These are phyloP conservation scores for Fratercula arctica DNA, from an alignment of 2,797 vertebrate genomes.

Conservation along the genomic window DNA sequence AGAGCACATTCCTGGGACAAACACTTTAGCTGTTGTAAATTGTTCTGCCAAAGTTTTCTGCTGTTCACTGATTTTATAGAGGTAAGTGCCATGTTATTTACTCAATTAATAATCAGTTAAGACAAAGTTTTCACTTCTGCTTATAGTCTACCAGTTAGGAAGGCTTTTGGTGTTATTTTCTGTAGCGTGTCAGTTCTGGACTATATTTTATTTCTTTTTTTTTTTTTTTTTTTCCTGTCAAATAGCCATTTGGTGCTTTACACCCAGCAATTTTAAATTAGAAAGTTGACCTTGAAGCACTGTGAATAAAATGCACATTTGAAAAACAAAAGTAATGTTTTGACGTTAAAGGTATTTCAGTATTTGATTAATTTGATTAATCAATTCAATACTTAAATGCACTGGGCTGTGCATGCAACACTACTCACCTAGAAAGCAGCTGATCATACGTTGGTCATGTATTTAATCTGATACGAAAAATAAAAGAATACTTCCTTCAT, in stretches of 20 bases:
- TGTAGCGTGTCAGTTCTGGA: not conserved
- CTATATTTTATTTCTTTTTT: not conserved
- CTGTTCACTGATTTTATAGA: constrained; percentile 34
- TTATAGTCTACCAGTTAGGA: not conserved
- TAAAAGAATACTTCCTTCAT: not conserved
- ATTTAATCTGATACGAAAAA: not conserved
- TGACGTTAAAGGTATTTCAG: not conserved
- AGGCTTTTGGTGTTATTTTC: not conserved
- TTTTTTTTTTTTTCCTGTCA: not conserved
- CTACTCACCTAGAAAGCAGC: not conserved
- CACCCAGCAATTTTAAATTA: not conserved
- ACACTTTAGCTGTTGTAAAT: constrained; percentile 27
- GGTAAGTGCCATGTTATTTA: constrained; percentile 61
- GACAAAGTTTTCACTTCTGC: not conserved
- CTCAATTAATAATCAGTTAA: constrained; percentile 8
- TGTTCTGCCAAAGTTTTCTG: constrained; percentile 43
- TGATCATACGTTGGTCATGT: rapidly evolving
- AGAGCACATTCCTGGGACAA: constrained; percentile 44
- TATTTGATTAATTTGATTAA: not conserved
- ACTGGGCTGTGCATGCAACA: not conserved
- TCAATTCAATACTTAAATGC: not conserved
- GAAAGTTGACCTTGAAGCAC: not conserved
- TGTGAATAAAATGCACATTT: not conserved
- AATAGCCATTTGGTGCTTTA: not conserved
- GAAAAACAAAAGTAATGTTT: not conserved